phyloP scores from a whole-genome alignment of 2,113 vertebrate genomes.

The Gallinago media region DNA sequence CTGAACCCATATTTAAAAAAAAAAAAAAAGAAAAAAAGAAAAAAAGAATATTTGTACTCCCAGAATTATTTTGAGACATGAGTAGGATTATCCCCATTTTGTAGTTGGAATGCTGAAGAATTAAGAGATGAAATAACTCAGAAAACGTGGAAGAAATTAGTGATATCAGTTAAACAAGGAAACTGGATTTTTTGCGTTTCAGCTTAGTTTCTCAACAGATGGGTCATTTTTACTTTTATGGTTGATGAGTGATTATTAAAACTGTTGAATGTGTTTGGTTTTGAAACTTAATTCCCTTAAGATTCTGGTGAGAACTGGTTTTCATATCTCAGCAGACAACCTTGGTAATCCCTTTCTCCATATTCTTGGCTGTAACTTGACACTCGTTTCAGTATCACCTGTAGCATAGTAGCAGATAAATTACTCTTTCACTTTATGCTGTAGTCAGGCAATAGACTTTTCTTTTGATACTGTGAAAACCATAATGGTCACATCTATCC shows the following conservation, averaged over 20 bases:
- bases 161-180: neutral
- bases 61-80: neutral
- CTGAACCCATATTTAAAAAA: neutral
- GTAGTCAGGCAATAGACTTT: neutral
- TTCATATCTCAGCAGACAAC: neutral
- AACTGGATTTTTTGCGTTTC: neutral
- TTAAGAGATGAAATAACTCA: neutral
- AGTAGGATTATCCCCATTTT: neutral
- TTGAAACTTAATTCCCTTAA: slow-evolving; percentile 9
- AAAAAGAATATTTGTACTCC: rapidly evolving
- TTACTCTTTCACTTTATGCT: neutral
- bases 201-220: neutral
- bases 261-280: neutral
- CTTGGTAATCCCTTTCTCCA: neutral
- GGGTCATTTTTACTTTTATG: neutral
- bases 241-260: neutral
- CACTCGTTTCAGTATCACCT: neutral
- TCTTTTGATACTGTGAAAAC: neutral
- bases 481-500: neutral
- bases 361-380: neutral
- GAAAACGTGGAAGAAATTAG: neutral
- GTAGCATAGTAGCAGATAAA: neutral
- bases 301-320: neutral
- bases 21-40: too few species aligned
- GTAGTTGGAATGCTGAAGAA: neutral